Base-by-base conservation (phyloP, 1,140 invertebrate genomes). In the Leptinotarsa undecemlineata region DNA sequence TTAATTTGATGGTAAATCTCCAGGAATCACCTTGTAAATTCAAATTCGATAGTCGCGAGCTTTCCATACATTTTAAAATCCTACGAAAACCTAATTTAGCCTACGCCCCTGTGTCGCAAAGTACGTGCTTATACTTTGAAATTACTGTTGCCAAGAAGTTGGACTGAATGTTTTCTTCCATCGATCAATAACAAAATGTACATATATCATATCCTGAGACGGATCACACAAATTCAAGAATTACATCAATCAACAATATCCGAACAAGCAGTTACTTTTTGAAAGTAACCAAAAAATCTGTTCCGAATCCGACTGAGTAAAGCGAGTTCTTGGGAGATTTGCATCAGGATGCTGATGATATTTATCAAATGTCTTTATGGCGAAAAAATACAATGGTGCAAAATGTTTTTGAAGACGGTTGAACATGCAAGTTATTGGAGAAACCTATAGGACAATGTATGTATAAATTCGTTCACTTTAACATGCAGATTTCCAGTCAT, bases 11-110 rank as follows among this genome's bases (percentile, higher is more conserved):
- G 20, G 4, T 21, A 64, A 64, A 64, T 64, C 62, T 64, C 62
- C 23, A 15, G 15, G 62, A 64, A 64, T 64, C 62, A 64, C 62
- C 62, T 64, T 64, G 62, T 64, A 64, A 64, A 64, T 64, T 64
- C 62, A 64, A 21, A 64, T 21, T 20, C 19, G 19, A 64, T 64
- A 64, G 62, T 64, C 19, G 62, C 20, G 3, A 64, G 62, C 62
- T 64, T 64, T 64, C 11, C 62, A 64, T 64, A 64, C 62, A 64
- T 64, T 64, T 64, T 64, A 64, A 64, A 64, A 64, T n/a, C 62
- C 23, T 26, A 64, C 62, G 62, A 19, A 64, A 64, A 64, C 62
- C 62, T 64, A 64, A 64, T 64, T 64, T 64, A 26, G 62, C 4
- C 62, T 64, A 64, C 62, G 62, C 62, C 62, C 62, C 62, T 64